Evolutionary conservation across 35 echinoderm and acorn worm species (phyloP), one percentile per base, ranked within the genome.

Genomic region (Heliocidaris erythrogramma): DNA sequence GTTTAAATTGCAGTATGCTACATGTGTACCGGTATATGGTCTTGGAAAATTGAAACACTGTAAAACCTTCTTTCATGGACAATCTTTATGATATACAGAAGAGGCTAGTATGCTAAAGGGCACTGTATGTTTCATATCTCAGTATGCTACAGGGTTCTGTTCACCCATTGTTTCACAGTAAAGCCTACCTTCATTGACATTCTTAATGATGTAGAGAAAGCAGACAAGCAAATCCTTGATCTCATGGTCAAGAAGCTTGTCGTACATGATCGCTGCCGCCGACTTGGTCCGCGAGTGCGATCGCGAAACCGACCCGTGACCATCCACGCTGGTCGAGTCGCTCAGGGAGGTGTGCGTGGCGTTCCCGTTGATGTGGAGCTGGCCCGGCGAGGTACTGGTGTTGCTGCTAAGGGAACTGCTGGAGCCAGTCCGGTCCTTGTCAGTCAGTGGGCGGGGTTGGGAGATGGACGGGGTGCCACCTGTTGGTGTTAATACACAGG

Each of bases 201-300:
- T 97, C 96, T 99, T 99, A 59, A 99, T 52, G 48, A 99, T 96
- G 86, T 96, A 97, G 13, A 99, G 96, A 24, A 99, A 88, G 89
- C 96, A 97, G 14, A 99, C 50, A 9, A 99, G 59, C 7, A 99
- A 95, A 94, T 99, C 98, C 88, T 99, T 99, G 85, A 99, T 96
- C 93, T 99, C 98, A 86, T 96, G 95, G 35, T 97, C 97, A 31
- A 96, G 85, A 5, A 99, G 85, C 84, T 97, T 97, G 86, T 99
- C 98, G 84, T 96, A 97, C 95, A 96, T 97, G 60, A 98, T 94
- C 4, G 96, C 61, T 30, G 96, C 61, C 49, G 96, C 91, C 8
- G 94, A 97, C 92, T 95, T 97, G 49, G 90, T 69, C 49, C 86
- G 49, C n/a, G 85, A 86, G 94, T 95, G 96, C 13, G 71, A 29